phyloP scores from a whole-genome alignment of 92 coral and sea anemone species.

The Siderastrea radians region DNA sequence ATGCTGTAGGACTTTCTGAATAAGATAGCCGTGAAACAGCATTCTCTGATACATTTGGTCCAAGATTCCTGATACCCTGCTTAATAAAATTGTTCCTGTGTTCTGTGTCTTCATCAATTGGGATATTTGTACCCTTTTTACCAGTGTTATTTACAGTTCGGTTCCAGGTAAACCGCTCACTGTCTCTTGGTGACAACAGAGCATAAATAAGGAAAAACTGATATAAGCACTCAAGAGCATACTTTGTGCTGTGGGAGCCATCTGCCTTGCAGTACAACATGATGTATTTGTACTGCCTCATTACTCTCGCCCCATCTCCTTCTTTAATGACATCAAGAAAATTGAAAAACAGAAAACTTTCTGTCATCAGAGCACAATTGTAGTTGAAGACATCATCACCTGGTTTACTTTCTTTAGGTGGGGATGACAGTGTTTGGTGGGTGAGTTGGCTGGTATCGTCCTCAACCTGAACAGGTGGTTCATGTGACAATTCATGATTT shows the following conservation, averaged over 20 bases:
- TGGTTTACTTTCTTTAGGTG: constrained; percentile 14
- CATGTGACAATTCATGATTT: constrained; percentile 67
- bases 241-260: constrained; percentile 59
- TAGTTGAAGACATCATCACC: constrained; percentile 71
- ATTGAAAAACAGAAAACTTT: constrained; percentile 63
- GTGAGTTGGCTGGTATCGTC: constrained; percentile 11
- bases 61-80: constrained; percentile 71
- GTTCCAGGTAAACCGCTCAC: constrained; percentile 74
- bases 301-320: constrained; percentile 70
- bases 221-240: constrained; percentile 65
- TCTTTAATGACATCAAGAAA: constrained; percentile 69
- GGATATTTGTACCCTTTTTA: constrained; percentile 65
- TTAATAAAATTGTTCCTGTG: constrained; percentile 77
- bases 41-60: constrained; percentile 68
- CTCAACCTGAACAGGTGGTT: constrained; percentile 65
- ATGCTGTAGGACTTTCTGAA: constrained; percentile 53
- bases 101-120: constrained; percentile 69
- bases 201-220: constrained; percentile 60
- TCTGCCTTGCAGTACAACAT: constrained; percentile 71
- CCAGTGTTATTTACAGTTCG: constrained; percentile 64
- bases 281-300: constrained; percentile 57
- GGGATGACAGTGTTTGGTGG: constrained; percentile 16
- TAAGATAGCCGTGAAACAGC: constrained; percentile 56
- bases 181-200: constrained; percentile 66
- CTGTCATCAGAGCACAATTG: constrained; percentile 53